Percentiles rank a stretch among this genome's conserved stretches.
Conservation (phyloP, 1,140 invertebrate genomes). For the Ceratoteleas bidentatus region DNA sequence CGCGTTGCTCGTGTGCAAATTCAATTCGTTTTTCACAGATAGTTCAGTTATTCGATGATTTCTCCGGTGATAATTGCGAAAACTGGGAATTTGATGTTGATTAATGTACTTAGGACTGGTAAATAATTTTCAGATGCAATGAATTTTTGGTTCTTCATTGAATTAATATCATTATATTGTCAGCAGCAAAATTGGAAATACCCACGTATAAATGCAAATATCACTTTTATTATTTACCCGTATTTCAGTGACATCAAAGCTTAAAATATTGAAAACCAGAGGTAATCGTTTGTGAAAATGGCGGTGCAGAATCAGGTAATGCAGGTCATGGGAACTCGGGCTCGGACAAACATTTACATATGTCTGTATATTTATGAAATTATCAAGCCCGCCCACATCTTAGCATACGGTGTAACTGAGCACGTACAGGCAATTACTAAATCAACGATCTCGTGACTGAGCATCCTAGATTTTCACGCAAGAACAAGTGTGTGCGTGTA, state of each 20-base stretch:
- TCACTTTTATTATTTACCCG: too few species aligned
- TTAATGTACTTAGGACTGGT: too few species aligned
- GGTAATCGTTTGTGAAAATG: conserved; percentile 10
- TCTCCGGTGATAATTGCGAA: conserved; percentile 14
- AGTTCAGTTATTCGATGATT: conserved; percentile 29
- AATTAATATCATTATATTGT: too few species aligned
- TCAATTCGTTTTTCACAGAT: conserved; percentile 23
- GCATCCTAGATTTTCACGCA: conserved; percentile 72
- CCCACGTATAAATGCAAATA: too few species aligned
- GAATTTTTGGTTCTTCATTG: too few species aligned
- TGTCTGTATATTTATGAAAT: conserved; percentile 62
- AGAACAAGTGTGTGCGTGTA: conserved; percentile 27
- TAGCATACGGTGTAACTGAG: conserved; percentile 65
- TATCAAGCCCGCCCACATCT: conserved; percentile 57
- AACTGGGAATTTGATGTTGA: too few species aligned
- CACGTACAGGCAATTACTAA: conserved; percentile 66
- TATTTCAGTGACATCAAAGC: too few species aligned
- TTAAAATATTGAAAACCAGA: conserved; percentile 35
- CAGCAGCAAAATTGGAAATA: too few species aligned
- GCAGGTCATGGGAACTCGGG: background rate
- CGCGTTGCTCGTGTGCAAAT: background rate
- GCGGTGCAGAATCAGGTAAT: conserved; percentile 49
- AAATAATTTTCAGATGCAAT: too few species aligned
- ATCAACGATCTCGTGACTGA: conserved; percentile 70
- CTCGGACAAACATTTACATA: conserved; percentile 43